phyloP scores from a whole-genome alignment of 2,797 vertebrate species.

The Petrocephalus schoutedeni region DNA sequence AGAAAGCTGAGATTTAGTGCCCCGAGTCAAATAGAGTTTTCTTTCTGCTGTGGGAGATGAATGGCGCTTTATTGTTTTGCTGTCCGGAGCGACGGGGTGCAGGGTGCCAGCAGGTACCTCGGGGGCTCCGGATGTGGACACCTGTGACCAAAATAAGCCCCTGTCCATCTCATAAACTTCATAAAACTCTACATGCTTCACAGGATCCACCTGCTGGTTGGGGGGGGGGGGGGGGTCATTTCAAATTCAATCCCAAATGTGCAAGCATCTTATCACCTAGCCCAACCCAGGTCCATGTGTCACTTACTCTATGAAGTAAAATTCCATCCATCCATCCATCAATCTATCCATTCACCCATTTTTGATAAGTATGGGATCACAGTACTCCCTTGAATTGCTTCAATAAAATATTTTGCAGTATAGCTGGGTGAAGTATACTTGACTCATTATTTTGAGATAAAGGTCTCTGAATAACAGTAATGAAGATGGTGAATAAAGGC shows the following conservation, averaged over 20 bases:
- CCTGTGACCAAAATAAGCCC: neutral
- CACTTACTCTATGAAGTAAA: neutral
- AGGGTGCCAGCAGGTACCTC: neutral
- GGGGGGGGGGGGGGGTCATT: neutral
- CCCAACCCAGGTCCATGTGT: neutral
- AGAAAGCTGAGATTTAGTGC: slow-evolving; percentile 14
- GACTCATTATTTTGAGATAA: neutral
- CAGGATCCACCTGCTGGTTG: neutral
- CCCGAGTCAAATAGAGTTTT: slow-evolving; percentile 2
- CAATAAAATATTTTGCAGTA: neutral
- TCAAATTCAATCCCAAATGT: neutral
- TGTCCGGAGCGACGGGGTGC: neutral
- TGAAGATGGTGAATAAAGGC: neutral
- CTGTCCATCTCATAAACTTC: neutral
- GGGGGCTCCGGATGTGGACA: neutral
- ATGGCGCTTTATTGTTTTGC: neutral
- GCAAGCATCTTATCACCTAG: neutral
- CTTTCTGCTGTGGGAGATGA: neutral
- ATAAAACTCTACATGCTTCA: neutral
- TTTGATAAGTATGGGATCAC: neutral
- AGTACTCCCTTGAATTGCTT: neutral
- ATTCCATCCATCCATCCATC: neutral
- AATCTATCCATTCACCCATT: neutral
- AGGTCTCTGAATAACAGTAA: neutral
- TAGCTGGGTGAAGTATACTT: neutral